Percentiles rank a stretch among this genome's conserved stretches.
Conservation (phyloP, 2,888 invertebrate species). For the Salpingus planirostris region DNA sequence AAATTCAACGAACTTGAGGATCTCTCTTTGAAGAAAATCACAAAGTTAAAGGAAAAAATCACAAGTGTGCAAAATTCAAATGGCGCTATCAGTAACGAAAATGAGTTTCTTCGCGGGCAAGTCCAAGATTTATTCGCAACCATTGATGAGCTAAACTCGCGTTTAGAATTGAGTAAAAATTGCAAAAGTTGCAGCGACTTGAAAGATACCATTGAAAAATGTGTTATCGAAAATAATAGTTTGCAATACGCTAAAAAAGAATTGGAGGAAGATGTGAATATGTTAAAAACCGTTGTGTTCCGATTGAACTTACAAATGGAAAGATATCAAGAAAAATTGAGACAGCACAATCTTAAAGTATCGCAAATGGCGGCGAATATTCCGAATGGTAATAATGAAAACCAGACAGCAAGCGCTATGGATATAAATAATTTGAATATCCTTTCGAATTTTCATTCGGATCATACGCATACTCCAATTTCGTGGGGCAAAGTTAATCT, state of each 20-base stretch:
- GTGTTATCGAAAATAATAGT: slow-evolving; percentile 44
- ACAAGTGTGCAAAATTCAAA: slow-evolving; percentile 51
- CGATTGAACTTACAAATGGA: slow-evolving; percentile 70
- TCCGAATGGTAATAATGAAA: slow-evolving; percentile 2
- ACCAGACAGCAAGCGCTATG: slow-evolving; percentile 8
- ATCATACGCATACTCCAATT: slow-evolving; percentile 41
- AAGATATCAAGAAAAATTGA: slow-evolving; percentile 62
- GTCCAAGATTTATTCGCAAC: slow-evolving; percentile 45
- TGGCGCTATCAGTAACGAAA: slow-evolving; percentile 53
- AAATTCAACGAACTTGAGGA: slow-evolving; percentile 44
- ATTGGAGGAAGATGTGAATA: slow-evolving; percentile 57
- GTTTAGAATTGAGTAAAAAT: slow-evolving; percentile 43
- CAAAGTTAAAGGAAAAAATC: slow-evolving; percentile 54
- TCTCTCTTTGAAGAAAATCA: slow-evolving; percentile 49
- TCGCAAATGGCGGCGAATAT: slow-evolving; percentile 12
- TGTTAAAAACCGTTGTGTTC: slow-evolving; percentile 70
- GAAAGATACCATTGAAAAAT: slow-evolving; percentile 45
- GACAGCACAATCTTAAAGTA: slow-evolving; percentile 32
- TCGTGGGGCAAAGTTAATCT: slow-evolving; percentile 50
- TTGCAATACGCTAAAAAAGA: slow-evolving; percentile 49
- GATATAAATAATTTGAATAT: slow-evolving; percentile 8
- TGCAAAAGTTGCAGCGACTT: slow-evolving; percentile 40
- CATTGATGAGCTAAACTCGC: slow-evolving; percentile 46
- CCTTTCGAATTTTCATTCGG: slow-evolving; percentile 32
- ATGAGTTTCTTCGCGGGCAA: slow-evolving; percentile 47